Conservation (phyloP, 2,888 invertebrate genomes). For the Lycaena phlaeas region DNA sequence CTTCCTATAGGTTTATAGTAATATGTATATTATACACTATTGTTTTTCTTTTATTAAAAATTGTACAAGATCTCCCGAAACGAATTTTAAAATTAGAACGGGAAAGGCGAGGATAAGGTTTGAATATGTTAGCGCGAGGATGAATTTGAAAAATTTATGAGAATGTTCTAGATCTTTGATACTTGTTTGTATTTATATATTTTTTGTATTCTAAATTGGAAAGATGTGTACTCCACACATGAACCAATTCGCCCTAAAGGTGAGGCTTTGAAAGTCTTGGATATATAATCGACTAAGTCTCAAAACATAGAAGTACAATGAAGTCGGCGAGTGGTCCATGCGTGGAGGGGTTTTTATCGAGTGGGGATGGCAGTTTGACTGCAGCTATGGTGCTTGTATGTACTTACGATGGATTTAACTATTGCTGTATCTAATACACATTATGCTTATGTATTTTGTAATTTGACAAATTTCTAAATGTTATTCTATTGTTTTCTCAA, state of each 20-base stretch:
- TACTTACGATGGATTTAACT: conserved; percentile 64
- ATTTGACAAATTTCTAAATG: conserved; percentile 20
- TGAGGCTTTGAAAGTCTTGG: neutral
- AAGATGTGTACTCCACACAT: conserved; percentile 17
- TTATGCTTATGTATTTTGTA: conserved; percentile 49
- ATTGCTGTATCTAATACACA: conserved; percentile 37
- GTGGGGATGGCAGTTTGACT: conserved; percentile 55
- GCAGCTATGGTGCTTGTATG: conserved; percentile 61
- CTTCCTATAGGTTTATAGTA: conserved; percentile 66
- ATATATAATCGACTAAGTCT: neutral
- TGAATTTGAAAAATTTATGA: neutral
- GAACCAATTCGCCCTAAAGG: neutral
- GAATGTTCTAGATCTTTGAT: neutral
- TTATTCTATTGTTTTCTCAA: conserved; percentile 25
- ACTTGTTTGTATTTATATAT: conserved; percentile 8
- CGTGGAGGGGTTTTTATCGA: conserved; percentile 33
- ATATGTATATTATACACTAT: conserved; percentile 55
- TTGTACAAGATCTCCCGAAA: conserved; percentile 50
- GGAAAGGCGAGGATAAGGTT: neutral
- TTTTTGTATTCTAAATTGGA: conserved; percentile 10
- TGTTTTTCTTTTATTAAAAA: conserved; percentile 59
- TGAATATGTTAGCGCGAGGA: neutral
- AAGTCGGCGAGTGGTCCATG: conserved; percentile 22
- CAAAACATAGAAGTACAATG: no score
- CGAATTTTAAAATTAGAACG: conserved; percentile 29